A percentile compares a stretch with the other conserved stretches of the same genome.
phyloP scores from a whole-genome alignment of 2,888 invertebrate genomes.

The Rhagonycha fulva region DNA sequence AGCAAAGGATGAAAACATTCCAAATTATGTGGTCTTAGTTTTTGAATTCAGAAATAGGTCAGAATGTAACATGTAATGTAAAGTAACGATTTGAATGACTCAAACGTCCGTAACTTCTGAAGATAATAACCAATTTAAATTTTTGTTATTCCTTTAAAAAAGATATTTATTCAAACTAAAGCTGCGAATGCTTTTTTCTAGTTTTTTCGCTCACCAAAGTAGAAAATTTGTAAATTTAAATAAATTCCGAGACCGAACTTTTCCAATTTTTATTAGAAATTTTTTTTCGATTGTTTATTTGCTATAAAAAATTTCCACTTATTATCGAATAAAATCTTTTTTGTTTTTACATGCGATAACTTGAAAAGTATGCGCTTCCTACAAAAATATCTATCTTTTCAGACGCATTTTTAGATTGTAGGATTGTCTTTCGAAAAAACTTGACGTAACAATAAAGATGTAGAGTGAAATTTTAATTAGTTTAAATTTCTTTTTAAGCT shows the following conservation, averaged over 20 bases:
- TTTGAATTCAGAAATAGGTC: no score
- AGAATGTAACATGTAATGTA: no score
- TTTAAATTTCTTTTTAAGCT: slow-evolving; percentile 55
- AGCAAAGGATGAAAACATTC: no score
- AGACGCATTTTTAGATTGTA: background rate
- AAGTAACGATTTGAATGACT: no score
- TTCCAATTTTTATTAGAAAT: background rate
- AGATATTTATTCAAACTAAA: no score
- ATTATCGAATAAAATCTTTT: background rate
- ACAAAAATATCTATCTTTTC: background rate
- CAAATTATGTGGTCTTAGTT: no score
- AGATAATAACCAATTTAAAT: no score
- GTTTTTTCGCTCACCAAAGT: background rate
- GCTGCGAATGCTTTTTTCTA: no score
- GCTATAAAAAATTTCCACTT: no score
- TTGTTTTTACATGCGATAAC: background rate
- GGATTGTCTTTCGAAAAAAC: background rate
- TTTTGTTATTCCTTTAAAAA: no score
- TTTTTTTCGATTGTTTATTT: background rate
- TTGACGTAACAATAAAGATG: background rate
- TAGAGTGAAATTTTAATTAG: background rate
- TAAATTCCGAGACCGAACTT: background rate
- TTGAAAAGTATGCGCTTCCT: background rate
- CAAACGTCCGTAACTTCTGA: no score
- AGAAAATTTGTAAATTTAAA: background rate